Evolutionary conservation across 1,140 invertebrate genomes (phyloP), one percentile per base, ranked within the genome.

Genomic region (Heliconius nattereri): DNA sequence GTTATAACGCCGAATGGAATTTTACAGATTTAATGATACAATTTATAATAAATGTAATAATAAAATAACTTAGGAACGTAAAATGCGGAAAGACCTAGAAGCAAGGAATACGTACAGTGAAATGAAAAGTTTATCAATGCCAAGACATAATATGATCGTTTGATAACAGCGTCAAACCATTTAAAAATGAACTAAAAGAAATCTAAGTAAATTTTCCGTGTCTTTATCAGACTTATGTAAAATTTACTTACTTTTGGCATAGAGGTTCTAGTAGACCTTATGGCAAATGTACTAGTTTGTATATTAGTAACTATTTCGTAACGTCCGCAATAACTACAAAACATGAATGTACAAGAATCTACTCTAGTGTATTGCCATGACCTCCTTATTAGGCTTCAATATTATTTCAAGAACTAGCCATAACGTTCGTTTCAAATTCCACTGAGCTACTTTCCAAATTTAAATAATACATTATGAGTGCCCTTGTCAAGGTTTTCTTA

Each of bases 71-170:
- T 35, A 37, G 29, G 70, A 71, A 19, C 19, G 20, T 71, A 37
- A 37, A 71, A 71, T 71, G 70, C 70, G 70, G 70, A 71, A 71
- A 32, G 32, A n/a, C 70, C 70, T 71, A 71, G 70, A 71, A 37
- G 19, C 70, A 32, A 71, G 70, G 26, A 32, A 71, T 71, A 45
- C 40, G 40, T 45, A 45, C 40, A 45, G 40, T 6, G 5, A 60
- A 60, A 60, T 60, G 57, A 60, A 60, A 60, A 60, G 20, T 60
- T 9, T 60, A 60, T 60, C n/a, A 60, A n/a, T 60, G 20, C 23
- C 57, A 60, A 60, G 57, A 60, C 57, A 60, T 60, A 60, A 60
- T 23, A 23, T 11, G n/a, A 26, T 60, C n/a, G 9, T 60, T 60
- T 60, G 57, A 60, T 60, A 60, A 60, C n/a, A 60, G 23, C n/a